A percentile compares a stretch with the other conserved stretches of the same genome.
Evolutionary conservation across 2,888 invertebrate genomes (phyloP).

Genomic region (Chelonus formosanus): DNA sequence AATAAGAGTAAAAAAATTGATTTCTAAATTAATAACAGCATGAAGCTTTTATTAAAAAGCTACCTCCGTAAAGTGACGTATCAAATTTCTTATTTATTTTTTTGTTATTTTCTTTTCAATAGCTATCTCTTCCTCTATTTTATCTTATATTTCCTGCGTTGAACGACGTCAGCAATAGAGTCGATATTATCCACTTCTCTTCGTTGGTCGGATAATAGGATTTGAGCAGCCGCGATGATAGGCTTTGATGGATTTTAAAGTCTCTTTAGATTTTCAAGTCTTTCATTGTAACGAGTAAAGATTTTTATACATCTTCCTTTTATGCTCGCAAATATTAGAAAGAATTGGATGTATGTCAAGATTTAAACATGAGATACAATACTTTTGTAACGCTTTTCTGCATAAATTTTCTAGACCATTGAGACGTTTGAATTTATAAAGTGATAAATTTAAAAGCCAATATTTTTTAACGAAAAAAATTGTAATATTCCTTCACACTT

Average conservation of each 20-base stretch:
- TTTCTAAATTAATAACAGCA: no score
- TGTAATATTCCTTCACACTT: no score
- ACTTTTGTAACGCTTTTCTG: no score
- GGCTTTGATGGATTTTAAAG: conserved; percentile 7
- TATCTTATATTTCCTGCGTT: conserved; percentile 24
- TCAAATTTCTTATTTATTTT: no score
- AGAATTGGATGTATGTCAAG: not conserved
- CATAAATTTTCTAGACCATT: no score
- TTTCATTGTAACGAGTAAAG: not conserved
- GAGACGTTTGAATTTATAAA: no score
- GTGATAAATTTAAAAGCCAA: no score
- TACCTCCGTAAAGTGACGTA: no score
- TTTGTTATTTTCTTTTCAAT: conserved; percentile 11
- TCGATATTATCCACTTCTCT: conserved; percentile 16
- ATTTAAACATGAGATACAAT: not conserved
- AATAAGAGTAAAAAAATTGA: no score
- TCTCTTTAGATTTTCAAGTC: conserved; percentile 1
- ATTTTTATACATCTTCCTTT: conserved; percentile 5
- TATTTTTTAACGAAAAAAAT: no score
- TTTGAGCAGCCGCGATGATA: conserved; percentile 9
- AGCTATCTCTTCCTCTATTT: conserved; percentile 4
- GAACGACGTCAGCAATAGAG: conserved; percentile 3
- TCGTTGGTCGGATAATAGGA: conserved; percentile 12
- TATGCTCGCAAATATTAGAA: no score
- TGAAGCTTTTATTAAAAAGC: no score